phyloP scores from a whole-genome alignment of 1,140 invertebrate genomes.

The Lepidurus arcticus region DNA sequence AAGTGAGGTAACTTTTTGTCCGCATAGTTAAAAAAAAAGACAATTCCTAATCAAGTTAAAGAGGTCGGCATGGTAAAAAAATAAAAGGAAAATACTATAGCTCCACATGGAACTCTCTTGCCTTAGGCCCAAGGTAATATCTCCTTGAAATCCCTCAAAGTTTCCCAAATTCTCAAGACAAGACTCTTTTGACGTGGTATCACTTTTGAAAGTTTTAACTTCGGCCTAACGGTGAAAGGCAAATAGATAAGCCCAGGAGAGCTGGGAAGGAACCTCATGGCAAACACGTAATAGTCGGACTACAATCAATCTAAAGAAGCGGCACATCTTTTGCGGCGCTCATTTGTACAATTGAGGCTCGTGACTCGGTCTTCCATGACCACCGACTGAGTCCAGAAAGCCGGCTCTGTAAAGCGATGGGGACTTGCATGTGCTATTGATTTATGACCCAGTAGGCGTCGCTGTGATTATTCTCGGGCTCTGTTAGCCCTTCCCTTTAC shows the following conservation, averaged over 20 bases:
- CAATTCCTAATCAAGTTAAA: constrained; percentile 13
- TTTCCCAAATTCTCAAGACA: too few species aligned
- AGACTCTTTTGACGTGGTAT: too few species aligned
- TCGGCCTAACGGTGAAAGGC: too few species aligned
- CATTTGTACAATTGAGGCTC: constrained; percentile 13
- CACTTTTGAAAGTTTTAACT: too few species aligned
- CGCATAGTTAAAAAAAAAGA: neutral
- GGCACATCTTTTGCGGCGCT: constrained; percentile 3
- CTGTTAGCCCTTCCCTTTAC: neutral
- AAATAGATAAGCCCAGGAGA: neutral
- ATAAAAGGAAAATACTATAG: neutral
- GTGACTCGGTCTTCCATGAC: neutral
- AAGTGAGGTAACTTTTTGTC: neutral
- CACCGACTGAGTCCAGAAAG: neutral
- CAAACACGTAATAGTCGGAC: neutral
- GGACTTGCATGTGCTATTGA: neutral
- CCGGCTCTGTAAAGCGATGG: too few species aligned
- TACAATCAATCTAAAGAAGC: neutral
- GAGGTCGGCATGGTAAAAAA: neutral
- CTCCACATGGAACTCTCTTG: too few species aligned
- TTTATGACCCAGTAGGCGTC: neutral
- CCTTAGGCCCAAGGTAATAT: too few species aligned
- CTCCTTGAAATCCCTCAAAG: too few species aligned
- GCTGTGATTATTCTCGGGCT: neutral
- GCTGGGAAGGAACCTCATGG: neutral